These are phyloP conservation scores for Chiridota heheva DNA, from an alignment of 35 echinoderm and acorn worm genomes.

Conservation along the genomic window DNA sequence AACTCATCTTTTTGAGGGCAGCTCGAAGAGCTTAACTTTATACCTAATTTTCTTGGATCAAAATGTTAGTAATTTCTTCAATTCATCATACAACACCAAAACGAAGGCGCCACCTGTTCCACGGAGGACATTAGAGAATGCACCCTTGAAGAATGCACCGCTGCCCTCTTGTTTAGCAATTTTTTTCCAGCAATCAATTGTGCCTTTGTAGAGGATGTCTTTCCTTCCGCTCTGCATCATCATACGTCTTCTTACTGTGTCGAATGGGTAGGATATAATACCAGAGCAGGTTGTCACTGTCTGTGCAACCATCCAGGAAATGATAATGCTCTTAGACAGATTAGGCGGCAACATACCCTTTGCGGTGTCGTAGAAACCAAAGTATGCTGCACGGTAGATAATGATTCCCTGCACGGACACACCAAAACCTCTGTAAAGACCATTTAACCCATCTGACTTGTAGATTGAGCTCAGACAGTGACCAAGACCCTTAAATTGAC, in stretches of 20 bases:
- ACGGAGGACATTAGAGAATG: constrained; percentile 96
- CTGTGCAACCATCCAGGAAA: constrained; percentile 97
- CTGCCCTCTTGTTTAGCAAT: constrained; percentile 70
- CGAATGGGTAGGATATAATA: constrained; percentile 98
- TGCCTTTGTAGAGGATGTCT: constrained; percentile 93
- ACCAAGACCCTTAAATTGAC: constrained; percentile 87
- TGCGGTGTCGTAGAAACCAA: constrained; percentile 97
- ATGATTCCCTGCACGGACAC: constrained; percentile 97
- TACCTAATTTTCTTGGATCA: not conserved
- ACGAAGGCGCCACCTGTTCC: constrained; percentile 95
- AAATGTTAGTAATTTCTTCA: constrained; percentile 66
- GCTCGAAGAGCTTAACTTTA: not conserved
- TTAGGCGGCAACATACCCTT: constrained; percentile 78
- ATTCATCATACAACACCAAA: constrained; percentile 90
- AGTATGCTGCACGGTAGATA: constrained; percentile 98
- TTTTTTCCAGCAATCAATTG: constrained; percentile 94
- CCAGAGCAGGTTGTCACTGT: constrained; percentile 88
- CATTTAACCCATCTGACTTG: constrained; percentile 86
- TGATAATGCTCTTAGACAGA: constrained; percentile 61
- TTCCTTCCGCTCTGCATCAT: constrained; percentile 97
- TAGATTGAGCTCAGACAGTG: constrained; percentile 79
- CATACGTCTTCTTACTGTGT: constrained; percentile 97
- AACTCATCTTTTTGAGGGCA: not conserved
- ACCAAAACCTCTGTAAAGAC: constrained; percentile 86
- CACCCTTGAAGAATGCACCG: constrained; percentile 97